Evolutionary conservation across 2,797 vertebrate species (phyloP).

Genomic region (Sciurus carolinensis): DNA sequence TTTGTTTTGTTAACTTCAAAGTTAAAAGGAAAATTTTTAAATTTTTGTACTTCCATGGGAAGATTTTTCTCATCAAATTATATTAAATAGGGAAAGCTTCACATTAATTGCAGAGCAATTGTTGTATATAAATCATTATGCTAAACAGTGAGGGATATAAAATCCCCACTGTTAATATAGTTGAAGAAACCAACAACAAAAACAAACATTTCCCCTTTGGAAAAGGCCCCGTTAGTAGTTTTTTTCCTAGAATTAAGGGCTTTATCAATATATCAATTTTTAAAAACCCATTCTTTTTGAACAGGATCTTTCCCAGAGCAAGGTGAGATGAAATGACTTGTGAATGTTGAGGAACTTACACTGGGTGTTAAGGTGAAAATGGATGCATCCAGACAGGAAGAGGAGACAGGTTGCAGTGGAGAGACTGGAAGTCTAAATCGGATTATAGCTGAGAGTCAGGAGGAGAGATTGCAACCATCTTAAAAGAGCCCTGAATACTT

Average conservation of each 20-base stretch:
- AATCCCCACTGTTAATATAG: not conserved
- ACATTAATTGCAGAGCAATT: not conserved
- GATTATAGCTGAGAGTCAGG: not conserved
- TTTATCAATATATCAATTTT: not conserved
- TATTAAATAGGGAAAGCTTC: not conserved
- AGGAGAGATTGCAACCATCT: not conserved
- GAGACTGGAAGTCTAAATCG: not conserved
- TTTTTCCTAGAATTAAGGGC: constrained; percentile 10
- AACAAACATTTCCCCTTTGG: not conserved
- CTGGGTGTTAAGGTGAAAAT: not conserved
- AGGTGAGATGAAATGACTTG: not conserved
- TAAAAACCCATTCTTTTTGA: not conserved
- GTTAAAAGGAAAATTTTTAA: not conserved
- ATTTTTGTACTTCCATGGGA: not conserved
- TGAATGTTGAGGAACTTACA: not conserved
- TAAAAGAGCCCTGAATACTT: not conserved
- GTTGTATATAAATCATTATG: not conserved
- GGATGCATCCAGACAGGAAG: not conserved
- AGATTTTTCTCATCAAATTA: constrained; percentile 15
- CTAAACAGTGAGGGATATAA: not conserved
- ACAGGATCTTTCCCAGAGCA: not conserved
- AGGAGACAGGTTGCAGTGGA: not conserved
- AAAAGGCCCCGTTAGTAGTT: not conserved
- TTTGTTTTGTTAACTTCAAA: not conserved
- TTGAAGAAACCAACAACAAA: not conserved